Evolutionary conservation across 2,888 invertebrate genomes (phyloP).

Genomic region (Adela reaumurella): DNA sequence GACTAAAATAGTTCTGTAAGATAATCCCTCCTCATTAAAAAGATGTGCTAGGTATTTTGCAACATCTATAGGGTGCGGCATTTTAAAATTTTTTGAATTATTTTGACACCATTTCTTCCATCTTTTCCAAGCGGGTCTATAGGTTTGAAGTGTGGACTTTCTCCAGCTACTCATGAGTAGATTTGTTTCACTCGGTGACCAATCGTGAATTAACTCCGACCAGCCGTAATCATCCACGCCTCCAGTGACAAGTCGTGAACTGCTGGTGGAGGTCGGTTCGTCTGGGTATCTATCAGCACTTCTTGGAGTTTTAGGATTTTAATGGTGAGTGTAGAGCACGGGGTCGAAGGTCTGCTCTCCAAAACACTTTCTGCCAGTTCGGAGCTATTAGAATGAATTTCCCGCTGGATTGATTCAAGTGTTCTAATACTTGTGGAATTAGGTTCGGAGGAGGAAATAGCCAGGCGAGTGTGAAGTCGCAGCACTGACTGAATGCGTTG

Average conservation of each 20-base stretch:
- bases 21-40: too few relatives aligned
- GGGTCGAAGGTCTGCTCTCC: constrained; percentile 14
- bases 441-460: constrained; percentile 19
- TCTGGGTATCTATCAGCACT: constrained; percentile 7
- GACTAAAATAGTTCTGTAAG: constrained; percentile 4
- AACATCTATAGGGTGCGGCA: too few relatives aligned
- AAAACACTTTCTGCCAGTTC: constrained; percentile 14
- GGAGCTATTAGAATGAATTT: constrained; percentile 11
- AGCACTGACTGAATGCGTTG: constrained; percentile 16
- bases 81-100: too few relatives aligned
- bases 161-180: too few relatives aligned
- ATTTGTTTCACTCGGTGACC: too few relatives aligned
- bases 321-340: constrained; percentile 7
- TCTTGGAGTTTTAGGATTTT: constrained; percentile 6
- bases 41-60: too few relatives aligned
- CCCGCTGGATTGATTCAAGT: constrained; percentile 11
- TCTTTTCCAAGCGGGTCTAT: too few relatives aligned
- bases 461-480: constrained; percentile 15
- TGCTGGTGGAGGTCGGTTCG: not conserved
- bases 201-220: not conserved
- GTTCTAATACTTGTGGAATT: constrained; percentile 11
- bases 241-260: not conserved
- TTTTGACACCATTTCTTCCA: too few relatives aligned
- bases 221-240: not conserved
- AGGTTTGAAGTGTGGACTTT: too few relatives aligned